Evolutionary conservation across 2,113 vertebrate genomes (phyloP), one percentile per base, ranked within the genome.

Genomic region (Penelope pileata): DNA sequence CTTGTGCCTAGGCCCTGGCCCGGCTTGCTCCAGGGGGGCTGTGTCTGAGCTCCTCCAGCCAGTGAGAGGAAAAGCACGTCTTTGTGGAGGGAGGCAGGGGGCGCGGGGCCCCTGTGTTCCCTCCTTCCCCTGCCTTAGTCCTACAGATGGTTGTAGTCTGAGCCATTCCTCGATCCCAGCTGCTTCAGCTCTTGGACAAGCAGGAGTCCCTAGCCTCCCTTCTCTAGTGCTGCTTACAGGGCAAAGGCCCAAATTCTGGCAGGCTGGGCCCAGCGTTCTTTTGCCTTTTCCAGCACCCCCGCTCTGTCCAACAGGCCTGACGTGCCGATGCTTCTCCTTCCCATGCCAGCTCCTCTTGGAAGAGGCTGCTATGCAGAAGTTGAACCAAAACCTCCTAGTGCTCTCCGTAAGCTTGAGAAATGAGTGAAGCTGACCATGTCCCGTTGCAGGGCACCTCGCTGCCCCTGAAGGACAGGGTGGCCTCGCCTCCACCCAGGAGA

Each of bases 281-380:
- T n/a, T 36, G 82, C 88, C 84, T 83, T 79, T 54, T 74, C 81
- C 45, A 63, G 29, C 45, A 14, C 73, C 12, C 34, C 19, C 12
- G 17, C 53, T 58, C 60, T 48, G 3, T 19, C 73, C 12, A 8
- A 48, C 73, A 56, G 83, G 74, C 70, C 11, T 2, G 60, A 50
- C 23, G 1, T 34, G 78, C 62, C 0, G 1, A n/a, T 2, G 6
- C 73, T 88, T 63, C 56, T 93, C 62, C 76, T 78, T 77, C 74
- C 81, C 8, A 1, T 0, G 3, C 43, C 85, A 86, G 82, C 91
- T 87, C 75, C 62, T 73, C 89, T 47, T 59, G 72, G 82, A 77
- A 86, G 90, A 93, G 72, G 51, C 75, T 90, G 91, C 84, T 92
- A 62, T 82, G 93, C 93, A 92, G 91, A 87, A 87, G 45, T 47